These are phyloP conservation scores for Rhyacophila brunnea DNA, from an alignment of 1,140 invertebrate genomes.

Conservation along the genomic window DNA sequence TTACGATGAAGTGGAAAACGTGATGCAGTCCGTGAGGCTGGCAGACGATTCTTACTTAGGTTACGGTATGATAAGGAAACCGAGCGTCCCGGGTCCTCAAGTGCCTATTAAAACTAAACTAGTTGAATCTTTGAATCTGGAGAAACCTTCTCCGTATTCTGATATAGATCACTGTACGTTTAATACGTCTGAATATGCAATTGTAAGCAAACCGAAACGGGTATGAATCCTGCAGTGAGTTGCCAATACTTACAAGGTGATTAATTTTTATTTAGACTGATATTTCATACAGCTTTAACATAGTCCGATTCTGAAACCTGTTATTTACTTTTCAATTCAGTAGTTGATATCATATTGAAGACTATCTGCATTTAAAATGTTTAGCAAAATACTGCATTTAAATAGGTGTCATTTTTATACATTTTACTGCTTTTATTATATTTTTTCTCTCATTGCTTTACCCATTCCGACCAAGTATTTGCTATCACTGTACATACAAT, in stretches of 20 bases:
- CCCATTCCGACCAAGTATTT: too few species aligned
- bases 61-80: conserved; percentile 74
- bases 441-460: too few species aligned
- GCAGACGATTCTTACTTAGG: conserved; percentile 77
- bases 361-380: too few species aligned
- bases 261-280: conserved; percentile 2
- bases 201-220: conserved; percentile 77
- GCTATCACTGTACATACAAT: too few species aligned
- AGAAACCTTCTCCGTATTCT: conserved; percentile 47
- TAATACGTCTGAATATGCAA: conserved; percentile 75
- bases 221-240: conserved; percentile 52
- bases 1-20: conserved; percentile 65
- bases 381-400: too few species aligned
- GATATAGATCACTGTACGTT: conserved; percentile 65
- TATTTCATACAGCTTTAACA: background rate
- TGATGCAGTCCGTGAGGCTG: conserved; percentile 62
- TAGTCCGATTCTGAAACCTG: background rate
- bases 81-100: conserved; percentile 51
- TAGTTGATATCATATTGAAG: too few species aligned
- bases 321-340: too few species aligned
- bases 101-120: conserved; percentile 48
- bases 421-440: too few species aligned
- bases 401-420: too few species aligned
- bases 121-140: conserved; percentile 38
- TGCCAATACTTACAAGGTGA: too few species aligned